Evolutionary conservation across 2,113 vertebrate genomes (phyloP), one percentile per base, ranked within the genome.

Genomic region (Oncorhynchus keta): DNA sequence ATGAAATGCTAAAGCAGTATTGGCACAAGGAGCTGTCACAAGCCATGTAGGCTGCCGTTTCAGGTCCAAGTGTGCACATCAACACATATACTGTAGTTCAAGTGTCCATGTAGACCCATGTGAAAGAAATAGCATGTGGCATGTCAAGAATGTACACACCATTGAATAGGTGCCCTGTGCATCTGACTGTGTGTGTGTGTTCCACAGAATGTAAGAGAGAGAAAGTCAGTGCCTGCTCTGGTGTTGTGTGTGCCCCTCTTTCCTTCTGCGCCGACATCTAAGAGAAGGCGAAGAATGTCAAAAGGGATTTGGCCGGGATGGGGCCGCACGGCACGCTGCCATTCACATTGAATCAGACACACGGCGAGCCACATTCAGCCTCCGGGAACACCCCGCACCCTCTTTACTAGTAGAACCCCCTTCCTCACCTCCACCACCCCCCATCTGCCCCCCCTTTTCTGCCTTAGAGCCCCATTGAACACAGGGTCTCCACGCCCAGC

Each of bases 201-300:
- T 68, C 68, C 65, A 68, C 18, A 7, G 64, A 71, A n/a, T 79
- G 72, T 70, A 64, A 48, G 62, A 59, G 74, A 30, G 67, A 30
- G 32, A 2, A 30, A 61, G 51, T 59, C 24, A 20, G 51, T 32
- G 24, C 78, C 55, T 72, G 28, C 79, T 81, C 67, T 73, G 81
- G 75, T 80, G 75, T 45, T 67, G 69, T 74, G 73, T 74, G 78
- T 76, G 77, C 83, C 48, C 13, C 80, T 82, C 77, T 64, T 83
- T 86, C 88, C 79, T 70, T 91, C 82, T 4, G 5, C 24, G 11
- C n/a, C 78, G 81, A 89, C 85, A 65, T 90, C 89, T 88, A 83
- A 87, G 85, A 89, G 82, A 89, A 90, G 87, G 89, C 84, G 82
- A 90, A 84, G 84, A 78, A 89, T 92, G 92, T 93, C 93, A 91